Evolutionary conservation across 2,888 invertebrate species (phyloP).

Genomic region (Catotricha subobsoleta): DNA sequence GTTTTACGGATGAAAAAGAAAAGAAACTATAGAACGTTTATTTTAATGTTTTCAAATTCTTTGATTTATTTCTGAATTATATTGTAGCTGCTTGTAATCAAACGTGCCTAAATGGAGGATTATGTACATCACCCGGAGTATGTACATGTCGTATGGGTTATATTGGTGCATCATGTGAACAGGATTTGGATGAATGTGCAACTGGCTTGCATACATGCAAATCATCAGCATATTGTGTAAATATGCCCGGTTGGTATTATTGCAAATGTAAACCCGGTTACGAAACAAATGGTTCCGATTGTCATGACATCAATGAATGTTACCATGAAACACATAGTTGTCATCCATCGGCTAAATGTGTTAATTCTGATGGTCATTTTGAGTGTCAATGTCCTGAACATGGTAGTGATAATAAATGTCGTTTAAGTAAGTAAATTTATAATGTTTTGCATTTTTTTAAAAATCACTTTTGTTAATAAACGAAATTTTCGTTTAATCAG

Average conservation of each 20-base stretch:
- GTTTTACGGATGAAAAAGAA: too few relatives aligned
- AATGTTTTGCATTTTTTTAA: neutral
- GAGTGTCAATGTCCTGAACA: conserved; percentile 47
- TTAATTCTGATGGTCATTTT: conserved; percentile 65
- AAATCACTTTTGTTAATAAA: neutral
- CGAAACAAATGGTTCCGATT: conserved; percentile 36
- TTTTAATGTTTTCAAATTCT: neutral
- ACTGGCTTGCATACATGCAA: conserved; percentile 53
- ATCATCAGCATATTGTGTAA: conserved; percentile 59
- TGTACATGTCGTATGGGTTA: conserved; percentile 70
- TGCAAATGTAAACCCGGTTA: conserved; percentile 72
- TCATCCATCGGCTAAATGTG: conserved; percentile 57
- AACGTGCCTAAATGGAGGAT: conserved; percentile 68
- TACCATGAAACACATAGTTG: conserved; percentile 58
- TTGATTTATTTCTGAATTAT: neutral
- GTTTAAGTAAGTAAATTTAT: conserved; percentile 45
- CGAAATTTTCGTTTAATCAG: conserved; percentile 23
- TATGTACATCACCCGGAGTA: conserved; percentile 54
- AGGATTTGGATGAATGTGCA: conserved; percentile 72
- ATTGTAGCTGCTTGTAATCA: conserved; percentile 59
- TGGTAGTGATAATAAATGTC: conserved; percentile 33
- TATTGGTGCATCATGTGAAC: conserved; percentile 64
- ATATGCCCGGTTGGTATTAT: conserved; percentile 77
- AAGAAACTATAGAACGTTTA: too few relatives aligned
- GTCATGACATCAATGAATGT: conserved; percentile 63